Evolutionary conservation across 1,140 invertebrate genomes (phyloP), one percentile per base, ranked within the genome.

Genomic region (Aleiodes sp.): DNA sequence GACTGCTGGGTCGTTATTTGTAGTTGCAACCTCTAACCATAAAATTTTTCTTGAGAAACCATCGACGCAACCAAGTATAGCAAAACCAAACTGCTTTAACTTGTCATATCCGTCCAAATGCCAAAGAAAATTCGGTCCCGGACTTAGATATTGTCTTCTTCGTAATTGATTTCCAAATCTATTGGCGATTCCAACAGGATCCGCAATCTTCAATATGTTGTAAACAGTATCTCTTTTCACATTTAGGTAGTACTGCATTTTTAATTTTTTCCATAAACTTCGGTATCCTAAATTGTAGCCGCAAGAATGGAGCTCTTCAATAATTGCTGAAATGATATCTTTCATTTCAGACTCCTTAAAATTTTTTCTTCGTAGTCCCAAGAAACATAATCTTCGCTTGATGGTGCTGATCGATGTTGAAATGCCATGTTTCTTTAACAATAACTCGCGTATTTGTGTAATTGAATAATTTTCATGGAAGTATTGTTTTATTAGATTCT

Each of bases 101-200:
- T 81, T 80, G 56, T 81, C 76, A 68, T 79, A 79, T 0, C 63
- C 71, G 68, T 82, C 77, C 1, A 79, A 43, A 71, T 82, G 80
- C 78, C 79, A 81, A 1, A 75, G 9, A 66, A 64, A 71, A 65
- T 78, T 78, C 52, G 80, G 79, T n/a, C 79, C 78, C 41, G 19
- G 56, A 8, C 24, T 28, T 19, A 12, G 59, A 46, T 79, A 80
- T 24, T 37, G 16, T 31, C 77, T 39, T 69, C 76, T 43, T 43
- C 24, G 24, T 60, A 70, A 31, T n/a, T 37, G 16, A 8, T 41
- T 16, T 4, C 35, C 14, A 4, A 28, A 31, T 52, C 66, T 60
- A 10, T 12, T 8, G 26, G 9, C 41, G 3, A 68, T 9, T 12
- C 66, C 66, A 26, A 35, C 31, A 21, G 59, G 59, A 37, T 61